Percentiles rank a stretch among this genome's conserved stretches.
Evolutionary conservation across 2,888 invertebrate species (phyloP).

Genomic region (Zele albiditarsus): DNA sequence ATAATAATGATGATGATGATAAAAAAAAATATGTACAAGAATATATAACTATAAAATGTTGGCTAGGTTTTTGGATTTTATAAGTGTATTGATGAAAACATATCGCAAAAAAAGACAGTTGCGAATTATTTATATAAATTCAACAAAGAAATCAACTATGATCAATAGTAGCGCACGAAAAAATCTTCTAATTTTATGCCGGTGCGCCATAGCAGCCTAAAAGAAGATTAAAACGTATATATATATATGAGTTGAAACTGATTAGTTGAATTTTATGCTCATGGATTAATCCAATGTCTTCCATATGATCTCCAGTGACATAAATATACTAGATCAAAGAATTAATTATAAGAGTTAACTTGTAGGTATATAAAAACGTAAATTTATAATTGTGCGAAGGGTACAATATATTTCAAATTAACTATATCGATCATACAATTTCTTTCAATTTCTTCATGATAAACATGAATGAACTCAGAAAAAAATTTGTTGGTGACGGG

Average conservation of each 20-base stretch:
- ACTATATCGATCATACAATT: neutral
- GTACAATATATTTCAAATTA: neutral
- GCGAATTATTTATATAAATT: conserved; percentile 50
- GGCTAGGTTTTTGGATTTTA: conserved; percentile 67
- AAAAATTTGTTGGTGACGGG: neutral
- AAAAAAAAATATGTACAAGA: conserved; percentile 60
- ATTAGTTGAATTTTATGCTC: conserved; percentile 29
- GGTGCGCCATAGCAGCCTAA: conserved; percentile 10
- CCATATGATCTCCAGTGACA: conserved; percentile 64
- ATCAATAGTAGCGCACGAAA: conserved; percentile 24
- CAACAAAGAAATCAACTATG: neutral
- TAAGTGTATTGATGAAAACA: conserved; percentile 59
- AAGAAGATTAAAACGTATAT: conserved; percentile 18
- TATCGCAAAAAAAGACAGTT: conserved; percentile 46
- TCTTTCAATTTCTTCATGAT: neutral
- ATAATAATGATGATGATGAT: conserved; percentile 24
- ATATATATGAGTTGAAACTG: conserved; percentile 5
- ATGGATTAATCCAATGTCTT: conserved; percentile 63
- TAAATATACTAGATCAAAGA: conserved; percentile 47
- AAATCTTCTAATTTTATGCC: conserved; percentile 35
- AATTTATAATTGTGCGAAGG: conserved; percentile 24
- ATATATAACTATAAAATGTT: conserved; percentile 57
- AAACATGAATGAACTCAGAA: neutral
- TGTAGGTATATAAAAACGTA: conserved; percentile 40
- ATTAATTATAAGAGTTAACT: conserved; percentile 34